These are phyloP conservation scores for Mionectes olivaceus DNA, from an alignment of 2,797 vertebrate species.

Conservation along the genomic window DNA sequence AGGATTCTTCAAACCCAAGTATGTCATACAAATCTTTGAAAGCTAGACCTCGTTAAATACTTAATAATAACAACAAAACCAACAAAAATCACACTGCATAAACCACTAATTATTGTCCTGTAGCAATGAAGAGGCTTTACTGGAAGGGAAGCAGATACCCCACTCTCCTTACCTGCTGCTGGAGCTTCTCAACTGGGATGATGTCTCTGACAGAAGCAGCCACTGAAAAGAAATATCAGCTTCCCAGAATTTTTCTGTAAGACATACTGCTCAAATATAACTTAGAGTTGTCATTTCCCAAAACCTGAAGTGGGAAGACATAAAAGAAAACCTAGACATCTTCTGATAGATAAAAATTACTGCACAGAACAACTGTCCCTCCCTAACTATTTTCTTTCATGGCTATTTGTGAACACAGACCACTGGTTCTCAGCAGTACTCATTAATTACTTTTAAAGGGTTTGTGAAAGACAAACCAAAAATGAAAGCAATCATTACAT, in stretches of 20 bases:
- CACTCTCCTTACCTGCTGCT: background rate
- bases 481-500: background rate
- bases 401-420: background rate
- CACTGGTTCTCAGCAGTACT: background rate
- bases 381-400: background rate
- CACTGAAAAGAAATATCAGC: background rate
- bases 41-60: background rate
- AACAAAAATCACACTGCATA: background rate
- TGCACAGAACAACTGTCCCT: background rate
- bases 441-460: background rate
- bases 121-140: background rate
- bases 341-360: background rate
- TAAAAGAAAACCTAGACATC: background rate
- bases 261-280: background rate
- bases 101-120: background rate
- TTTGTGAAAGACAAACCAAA: background rate
- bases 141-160: background rate
- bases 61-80: background rate
- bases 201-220: background rate
- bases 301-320: background rate
- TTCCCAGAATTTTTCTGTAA: background rate
- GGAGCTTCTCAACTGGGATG: background rate
- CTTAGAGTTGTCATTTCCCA: background rate
- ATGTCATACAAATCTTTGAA: background rate
- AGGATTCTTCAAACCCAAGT: background rate